Conservation (phyloP, 1,140 invertebrate genomes). For the Metaphire vulgaris region DNA sequence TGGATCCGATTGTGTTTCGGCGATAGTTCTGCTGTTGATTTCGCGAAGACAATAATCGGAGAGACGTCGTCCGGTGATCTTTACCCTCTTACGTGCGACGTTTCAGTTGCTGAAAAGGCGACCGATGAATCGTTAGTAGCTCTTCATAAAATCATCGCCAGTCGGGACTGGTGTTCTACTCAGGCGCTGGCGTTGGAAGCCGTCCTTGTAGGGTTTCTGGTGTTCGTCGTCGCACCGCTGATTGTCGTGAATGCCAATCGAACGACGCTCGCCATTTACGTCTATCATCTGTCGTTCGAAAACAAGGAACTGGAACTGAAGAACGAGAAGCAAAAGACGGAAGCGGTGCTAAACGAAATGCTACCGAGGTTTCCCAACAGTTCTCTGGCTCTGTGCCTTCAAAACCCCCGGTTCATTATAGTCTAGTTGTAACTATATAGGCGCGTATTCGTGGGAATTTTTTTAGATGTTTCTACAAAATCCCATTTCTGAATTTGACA, state of each 20-base stretch:
- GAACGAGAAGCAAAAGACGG: slow-evolving; percentile 22
- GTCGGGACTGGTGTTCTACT: not conserved
- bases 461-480: not conserved
- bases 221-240: not conserved
- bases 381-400: not conserved
- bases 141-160: no score
- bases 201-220: not conserved
- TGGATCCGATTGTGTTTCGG: not conserved
- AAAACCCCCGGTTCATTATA: not conserved
- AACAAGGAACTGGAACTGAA: slow-evolving; percentile 10
- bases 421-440: no score
- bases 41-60: not conserved
- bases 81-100: not conserved
- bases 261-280: not conserved
- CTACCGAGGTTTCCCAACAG: slow-evolving; percentile 2
- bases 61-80: not conserved
- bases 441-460: no score
- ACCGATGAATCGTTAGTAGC: no score
- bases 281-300: slow-evolving; percentile 6
- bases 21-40: not conserved
- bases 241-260: not conserved
- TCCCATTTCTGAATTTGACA: not conserved
- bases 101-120: not conserved
- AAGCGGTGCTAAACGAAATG: slow-evolving; percentile 26
- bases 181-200: not conserved